Percentiles rank a stretch among this genome's conserved stretches.
Conservation (phyloP, 2,888 invertebrate species). For the Agonopterix heracliana region DNA sequence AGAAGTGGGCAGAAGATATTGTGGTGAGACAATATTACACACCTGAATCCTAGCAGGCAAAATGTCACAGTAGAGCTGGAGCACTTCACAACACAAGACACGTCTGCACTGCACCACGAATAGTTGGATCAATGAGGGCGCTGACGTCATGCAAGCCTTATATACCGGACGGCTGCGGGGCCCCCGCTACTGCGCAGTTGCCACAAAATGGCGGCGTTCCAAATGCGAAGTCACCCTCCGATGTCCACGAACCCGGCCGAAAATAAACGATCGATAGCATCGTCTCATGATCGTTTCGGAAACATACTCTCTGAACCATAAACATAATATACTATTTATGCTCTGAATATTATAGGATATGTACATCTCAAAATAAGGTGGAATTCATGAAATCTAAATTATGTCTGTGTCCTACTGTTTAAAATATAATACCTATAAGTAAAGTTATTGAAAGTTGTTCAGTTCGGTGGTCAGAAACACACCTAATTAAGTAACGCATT, state of each 20-base stretch:
- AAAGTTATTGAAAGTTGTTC: no score
- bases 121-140: slow-evolving; percentile 37
- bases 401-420: no score
- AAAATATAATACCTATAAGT: no score
- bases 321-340: no score
- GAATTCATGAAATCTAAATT: no score
- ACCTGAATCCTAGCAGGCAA: slow-evolving; percentile 69
- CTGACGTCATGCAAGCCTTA: slow-evolving; percentile 52
- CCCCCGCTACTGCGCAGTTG: slow-evolving; percentile 45
- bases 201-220: slow-evolving; percentile 53
- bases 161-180: slow-evolving; percentile 42
- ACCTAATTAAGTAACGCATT: no score
- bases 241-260: slow-evolving; percentile 12
- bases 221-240: slow-evolving; percentile 12
- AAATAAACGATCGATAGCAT: slow-evolving; percentile 26
- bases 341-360: neutral
- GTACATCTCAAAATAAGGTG: no score
- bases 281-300: slow-evolving; percentile 12
- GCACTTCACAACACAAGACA: slow-evolving; percentile 17
- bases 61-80: slow-evolving; percentile 14
- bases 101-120: slow-evolving; percentile 45
- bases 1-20: slow-evolving; percentile 43
- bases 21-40: slow-evolving; percentile 58
- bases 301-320: slow-evolving; percentile 7
- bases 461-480: no score